Percentiles rank a stretch among this genome's conserved stretches.
These are phyloP conservation scores for Drosophila asahinai DNA, from an alignment of 1,140 invertebrate genomes.

Conservation along the genomic window DNA sequence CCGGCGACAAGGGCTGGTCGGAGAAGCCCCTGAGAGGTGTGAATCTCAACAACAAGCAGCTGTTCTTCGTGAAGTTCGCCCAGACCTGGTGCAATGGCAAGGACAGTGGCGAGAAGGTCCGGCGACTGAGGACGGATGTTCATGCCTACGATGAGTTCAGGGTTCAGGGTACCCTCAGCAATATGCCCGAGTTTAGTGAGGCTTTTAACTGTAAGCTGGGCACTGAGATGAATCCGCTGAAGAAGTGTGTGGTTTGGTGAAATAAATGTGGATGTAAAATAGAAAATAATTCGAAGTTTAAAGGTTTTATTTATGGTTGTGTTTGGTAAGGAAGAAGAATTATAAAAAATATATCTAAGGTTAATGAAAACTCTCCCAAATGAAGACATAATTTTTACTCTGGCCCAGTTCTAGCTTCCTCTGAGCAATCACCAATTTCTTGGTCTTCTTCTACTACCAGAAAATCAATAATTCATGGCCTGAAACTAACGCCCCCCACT, in stretches of 20 bases:
- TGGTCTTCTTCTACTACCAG: slow-evolving; percentile 4
- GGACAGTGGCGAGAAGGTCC: slow-evolving; percentile 83
- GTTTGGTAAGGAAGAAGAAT: too few relatives aligned
- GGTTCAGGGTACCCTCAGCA: slow-evolving; percentile 89
- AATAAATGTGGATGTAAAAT: slow-evolving; percentile 26
- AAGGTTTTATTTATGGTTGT: neutral
- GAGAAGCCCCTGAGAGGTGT: slow-evolving; percentile 86
- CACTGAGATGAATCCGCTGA: slow-evolving; percentile 89
- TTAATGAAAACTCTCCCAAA: too few relatives aligned
- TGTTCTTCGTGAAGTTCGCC: slow-evolving; percentile 88
- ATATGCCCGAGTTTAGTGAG: slow-evolving; percentile 88
- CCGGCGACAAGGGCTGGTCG: slow-evolving; percentile 79
- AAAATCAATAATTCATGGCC: slow-evolving; percentile 37
- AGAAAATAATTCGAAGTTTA: neutral
- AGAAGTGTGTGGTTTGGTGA: slow-evolving; percentile 87
- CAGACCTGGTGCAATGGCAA: slow-evolving; percentile 86
- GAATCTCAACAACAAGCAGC: slow-evolving; percentile 86
- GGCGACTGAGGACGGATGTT: slow-evolving; percentile 63
- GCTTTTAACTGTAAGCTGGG: slow-evolving; percentile 88
- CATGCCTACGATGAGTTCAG: slow-evolving; percentile 86
- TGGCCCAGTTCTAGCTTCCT: neutral
- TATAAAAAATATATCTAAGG: too few relatives aligned
- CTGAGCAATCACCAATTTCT: slow-evolving; percentile 1
- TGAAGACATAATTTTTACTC: slow-evolving; percentile 11
- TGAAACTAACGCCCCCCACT: slow-evolving; percentile 43